phyloP scores from a whole-genome alignment of 2,113 vertebrate genomes.

The Ia io region DNA sequence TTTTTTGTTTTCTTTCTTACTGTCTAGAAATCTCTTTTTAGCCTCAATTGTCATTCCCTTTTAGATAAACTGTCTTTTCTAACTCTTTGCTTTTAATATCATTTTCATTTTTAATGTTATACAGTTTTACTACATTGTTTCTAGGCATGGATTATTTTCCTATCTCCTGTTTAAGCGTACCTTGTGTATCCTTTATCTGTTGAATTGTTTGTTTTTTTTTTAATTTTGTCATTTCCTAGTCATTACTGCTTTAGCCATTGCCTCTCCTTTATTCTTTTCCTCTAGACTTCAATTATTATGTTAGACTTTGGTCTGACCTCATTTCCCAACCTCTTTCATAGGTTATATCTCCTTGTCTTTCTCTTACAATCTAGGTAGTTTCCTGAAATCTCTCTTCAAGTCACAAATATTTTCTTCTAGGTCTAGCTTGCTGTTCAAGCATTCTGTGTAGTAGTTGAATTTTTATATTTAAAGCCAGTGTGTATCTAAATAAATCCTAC shows the following conservation, averaged over 20 bases:
- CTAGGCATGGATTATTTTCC: background rate
- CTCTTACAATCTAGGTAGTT: background rate
- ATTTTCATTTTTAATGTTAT: background rate
- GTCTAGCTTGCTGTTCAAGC: background rate
- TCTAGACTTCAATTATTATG: background rate
- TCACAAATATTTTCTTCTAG: background rate
- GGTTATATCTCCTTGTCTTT: background rate
- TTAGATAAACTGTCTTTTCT: background rate
- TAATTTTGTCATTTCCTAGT: background rate
- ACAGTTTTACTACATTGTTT: background rate
- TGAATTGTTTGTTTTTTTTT: background rate
- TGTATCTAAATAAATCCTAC: background rate
- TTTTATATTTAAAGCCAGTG: conserved; percentile 19
- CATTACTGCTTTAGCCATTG: conserved; percentile 14
- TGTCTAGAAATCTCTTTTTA: background rate
- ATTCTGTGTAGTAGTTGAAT: background rate
- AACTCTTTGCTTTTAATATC: background rate
- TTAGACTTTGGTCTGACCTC: background rate
- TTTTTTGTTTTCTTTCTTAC: conserved; percentile 5
- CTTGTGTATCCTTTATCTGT: background rate
- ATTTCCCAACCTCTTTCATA: background rate
- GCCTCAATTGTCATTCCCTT: background rate
- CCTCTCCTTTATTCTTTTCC: background rate
- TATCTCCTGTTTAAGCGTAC: background rate
- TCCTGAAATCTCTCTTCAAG: conserved; percentile 14